Percentiles rank a stretch among this genome's conserved stretches.
Conservation (phyloP, 2,113 vertebrate species). For the Pollimyrus isidori region DNA sequence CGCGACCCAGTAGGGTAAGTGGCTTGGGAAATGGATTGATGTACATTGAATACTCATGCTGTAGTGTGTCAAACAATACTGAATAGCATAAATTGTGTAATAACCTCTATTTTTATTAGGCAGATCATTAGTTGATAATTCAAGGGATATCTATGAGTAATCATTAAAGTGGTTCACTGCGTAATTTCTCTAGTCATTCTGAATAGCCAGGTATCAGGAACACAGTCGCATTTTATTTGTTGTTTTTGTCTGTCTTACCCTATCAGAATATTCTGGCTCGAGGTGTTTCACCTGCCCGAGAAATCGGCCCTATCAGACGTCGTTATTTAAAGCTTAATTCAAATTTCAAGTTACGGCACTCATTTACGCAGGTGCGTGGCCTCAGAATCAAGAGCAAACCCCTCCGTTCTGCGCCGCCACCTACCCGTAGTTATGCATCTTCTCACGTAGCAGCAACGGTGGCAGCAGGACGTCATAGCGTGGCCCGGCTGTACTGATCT, state of each 20-base stretch:
- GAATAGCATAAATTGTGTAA: neutral
- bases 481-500: constrained; percentile 50
- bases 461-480: constrained; percentile 17
- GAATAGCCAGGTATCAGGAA: neutral
- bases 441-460: neutral
- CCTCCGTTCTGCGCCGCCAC: neutral
- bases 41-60: neutral
- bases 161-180: neutral
- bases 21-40: no score
- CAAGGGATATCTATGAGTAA: neutral
- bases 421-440: neutral
- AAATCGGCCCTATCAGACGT: neutral
- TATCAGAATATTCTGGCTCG: neutral
- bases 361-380: neutral
- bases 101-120: neutral
- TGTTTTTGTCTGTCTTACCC: neutral
- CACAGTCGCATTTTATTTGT: neutral
- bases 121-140: neutral
- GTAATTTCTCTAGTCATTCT: neutral
- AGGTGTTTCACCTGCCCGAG: neutral
- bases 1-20: no score
- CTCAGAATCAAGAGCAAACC: neutral
- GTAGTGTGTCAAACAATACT: neutral
- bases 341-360: neutral
- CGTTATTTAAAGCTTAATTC: neutral